Conservation (phyloP, 2,888 invertebrate genomes). For the Hyalella azteca region DNA sequence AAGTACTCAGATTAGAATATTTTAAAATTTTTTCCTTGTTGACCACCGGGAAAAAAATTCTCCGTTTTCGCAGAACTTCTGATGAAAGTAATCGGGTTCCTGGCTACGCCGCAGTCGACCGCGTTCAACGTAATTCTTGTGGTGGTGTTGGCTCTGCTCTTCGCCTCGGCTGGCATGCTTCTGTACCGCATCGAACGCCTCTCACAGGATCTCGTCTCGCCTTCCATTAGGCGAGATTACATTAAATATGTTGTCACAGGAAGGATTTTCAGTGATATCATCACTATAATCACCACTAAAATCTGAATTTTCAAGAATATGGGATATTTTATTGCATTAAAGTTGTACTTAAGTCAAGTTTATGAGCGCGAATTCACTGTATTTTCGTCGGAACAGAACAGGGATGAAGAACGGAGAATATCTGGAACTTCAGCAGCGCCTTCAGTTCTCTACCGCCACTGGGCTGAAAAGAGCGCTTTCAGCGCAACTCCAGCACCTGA, state of each 20-base stretch:
- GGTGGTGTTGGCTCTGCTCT: conserved; percentile 43
- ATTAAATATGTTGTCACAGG: too few species aligned
- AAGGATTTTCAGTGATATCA: too few species aligned
- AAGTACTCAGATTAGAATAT: too few species aligned
- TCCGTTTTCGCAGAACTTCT: background rate
- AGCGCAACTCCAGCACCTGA: conserved; percentile 52
- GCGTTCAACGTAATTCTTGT: background rate
- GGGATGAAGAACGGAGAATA: too few species aligned
- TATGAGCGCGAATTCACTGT: too few species aligned
- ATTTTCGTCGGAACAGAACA: too few species aligned
- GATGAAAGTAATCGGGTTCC: background rate
- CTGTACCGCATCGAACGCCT: conserved; percentile 48
- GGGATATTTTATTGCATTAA: too few species aligned
- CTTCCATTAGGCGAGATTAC: too few species aligned
- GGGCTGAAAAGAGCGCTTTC: conserved; percentile 53
- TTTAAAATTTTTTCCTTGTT: background rate
- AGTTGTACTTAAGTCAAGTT: too few species aligned
- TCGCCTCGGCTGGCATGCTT: conserved; percentile 55
- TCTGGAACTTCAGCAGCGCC: conserved; percentile 56
- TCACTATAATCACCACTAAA: too few species aligned
- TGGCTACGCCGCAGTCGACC: background rate
- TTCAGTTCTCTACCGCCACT: conserved; percentile 51
- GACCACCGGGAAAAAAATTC: background rate
- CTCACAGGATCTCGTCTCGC: background rate
- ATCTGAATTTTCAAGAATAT: too few species aligned